Evolutionary conservation across 2,888 invertebrate species (phyloP).

Genomic region (Stegana nigrithorax): DNA sequence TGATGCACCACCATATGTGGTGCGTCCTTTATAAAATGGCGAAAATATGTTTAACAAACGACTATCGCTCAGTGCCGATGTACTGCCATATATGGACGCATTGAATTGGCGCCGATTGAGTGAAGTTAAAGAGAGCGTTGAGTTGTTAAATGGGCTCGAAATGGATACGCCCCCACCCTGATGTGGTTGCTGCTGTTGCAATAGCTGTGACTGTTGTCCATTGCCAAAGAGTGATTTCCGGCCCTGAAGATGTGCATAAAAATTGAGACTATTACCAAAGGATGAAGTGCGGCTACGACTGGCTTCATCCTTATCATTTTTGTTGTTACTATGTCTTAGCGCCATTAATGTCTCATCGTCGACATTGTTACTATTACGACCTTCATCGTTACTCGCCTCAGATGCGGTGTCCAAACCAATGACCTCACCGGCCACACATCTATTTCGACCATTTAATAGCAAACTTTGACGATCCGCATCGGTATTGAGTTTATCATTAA

Average conservation of each 20-base stretch:
- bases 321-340: conserved; percentile 31
- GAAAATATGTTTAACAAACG: conserved; percentile 69
- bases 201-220: conserved; percentile 2
- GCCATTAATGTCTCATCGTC: conserved; percentile 14
- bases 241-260: conserved; percentile 66
- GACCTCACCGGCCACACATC: conserved; percentile 38
- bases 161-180: conserved; percentile 39
- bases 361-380: no score
- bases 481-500: conserved; percentile 30
- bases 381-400: conserved; percentile 19
- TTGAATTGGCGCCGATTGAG: conserved; percentile 64
- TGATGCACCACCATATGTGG: conserved; percentile 81
- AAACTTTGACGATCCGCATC: conserved; percentile 6
- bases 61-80: conserved; percentile 67
- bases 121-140: conserved; percentile 65
- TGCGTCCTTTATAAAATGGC: conserved; percentile 81
- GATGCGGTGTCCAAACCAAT: conserved; percentile 13
- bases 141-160: conserved; percentile 60
- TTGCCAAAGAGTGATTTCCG: conserved; percentile 65
- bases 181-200: not conserved
- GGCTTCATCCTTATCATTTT: conserved; percentile 22
- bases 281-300: conserved; percentile 48
- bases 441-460: conserved; percentile 40
- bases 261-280: conserved; percentile 56
- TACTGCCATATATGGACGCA: conserved; percentile 67